Percentiles rank a stretch among this genome's conserved stretches.
phyloP scores from a whole-genome alignment of 2,888 invertebrate species.

The Parnassius smintheus region DNA sequence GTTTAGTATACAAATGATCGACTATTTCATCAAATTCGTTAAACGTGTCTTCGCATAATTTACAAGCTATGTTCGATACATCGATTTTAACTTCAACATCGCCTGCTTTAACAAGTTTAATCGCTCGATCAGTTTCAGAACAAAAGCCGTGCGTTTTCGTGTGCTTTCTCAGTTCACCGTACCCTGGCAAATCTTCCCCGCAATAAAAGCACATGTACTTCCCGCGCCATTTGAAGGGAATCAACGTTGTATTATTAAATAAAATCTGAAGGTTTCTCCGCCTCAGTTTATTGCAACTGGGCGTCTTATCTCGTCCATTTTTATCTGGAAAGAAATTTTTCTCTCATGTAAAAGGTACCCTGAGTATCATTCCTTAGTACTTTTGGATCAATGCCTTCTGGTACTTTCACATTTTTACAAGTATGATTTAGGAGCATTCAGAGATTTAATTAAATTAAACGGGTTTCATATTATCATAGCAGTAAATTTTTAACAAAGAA shows the following conservation, averaged over 20 bases:
- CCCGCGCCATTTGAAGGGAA: constrained; percentile 69
- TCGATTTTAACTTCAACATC: constrained; percentile 66
- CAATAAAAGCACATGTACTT: constrained; percentile 69
- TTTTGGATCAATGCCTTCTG: neutral
- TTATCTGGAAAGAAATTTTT: constrained; percentile 70
- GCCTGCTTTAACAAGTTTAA: constrained; percentile 51
- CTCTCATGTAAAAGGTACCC: constrained; percentile 38
- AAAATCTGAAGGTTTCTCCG: constrained; percentile 57
- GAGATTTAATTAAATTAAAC: no score
- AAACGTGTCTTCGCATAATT: constrained; percentile 47
- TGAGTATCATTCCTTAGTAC: neutral
- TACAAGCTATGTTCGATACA: constrained; percentile 56
- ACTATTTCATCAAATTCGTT: constrained; percentile 42
- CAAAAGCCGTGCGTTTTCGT: constrained; percentile 55
- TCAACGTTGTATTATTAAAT: constrained; percentile 66
- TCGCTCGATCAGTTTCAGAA: constrained; percentile 48
- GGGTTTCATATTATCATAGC: no score
- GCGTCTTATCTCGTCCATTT: constrained; percentile 43
- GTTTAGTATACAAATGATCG: constrained; percentile 52
- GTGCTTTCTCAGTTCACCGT: constrained; percentile 49
- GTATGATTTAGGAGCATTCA: neutral
- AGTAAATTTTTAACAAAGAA: no score
- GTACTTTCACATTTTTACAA: constrained; percentile 6
- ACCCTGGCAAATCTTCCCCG: constrained; percentile 48
- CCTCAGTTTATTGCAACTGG: constrained; percentile 44